Evolutionary conservation across 2,888 invertebrate genomes (phyloP), one percentile per base, ranked within the genome.

Genomic region (Coremacera marginata): DNA sequence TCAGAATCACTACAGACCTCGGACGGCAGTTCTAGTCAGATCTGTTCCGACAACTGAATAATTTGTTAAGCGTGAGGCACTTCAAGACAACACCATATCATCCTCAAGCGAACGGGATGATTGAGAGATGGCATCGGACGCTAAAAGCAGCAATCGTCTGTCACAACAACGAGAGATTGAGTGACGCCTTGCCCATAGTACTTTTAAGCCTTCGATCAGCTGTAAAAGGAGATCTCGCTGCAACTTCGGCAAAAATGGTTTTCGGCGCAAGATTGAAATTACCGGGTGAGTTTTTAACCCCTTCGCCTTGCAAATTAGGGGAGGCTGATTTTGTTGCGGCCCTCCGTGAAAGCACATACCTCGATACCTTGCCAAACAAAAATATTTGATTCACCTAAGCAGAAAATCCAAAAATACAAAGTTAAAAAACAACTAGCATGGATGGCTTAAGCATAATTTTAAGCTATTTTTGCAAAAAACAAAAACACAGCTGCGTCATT

Each of bases 81-180:
- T 49, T 49, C 8, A 7, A 14, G 8, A 81, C 79, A 14, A 78
- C 78, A 0, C 65, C 79, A 4, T 80, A 80, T 49, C 78, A 79
- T 37, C 77, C 78, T 3, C 75, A 76, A 22, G 52, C 74, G 5
- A 81, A 80, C 65, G 79, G 77, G 1, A n/a, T 79, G 16, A 76
- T 82, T 5, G 81, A 80, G 16, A 27, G 80, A 9, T 78, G 77
- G 70, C 77, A 82, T 34, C 73, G 77, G 1, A 34, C 78, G 0
- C 72, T 80, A 8, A 80, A 80, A 76, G 60, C 80, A 60, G 73
- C 79, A 5, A 57, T 80, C 7, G 77, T 76, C 27, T 80, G 80
- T 31, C 44, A 75, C 49, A 63, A 80, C 37, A 71, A 57, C 0
- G 19, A 73, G 5, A 76, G 44, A 9, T 79, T 78, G 80, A 11